phyloP scores from a whole-genome alignment of 2,113 vertebrate species.

The Rhinolophus sinicus region DNA sequence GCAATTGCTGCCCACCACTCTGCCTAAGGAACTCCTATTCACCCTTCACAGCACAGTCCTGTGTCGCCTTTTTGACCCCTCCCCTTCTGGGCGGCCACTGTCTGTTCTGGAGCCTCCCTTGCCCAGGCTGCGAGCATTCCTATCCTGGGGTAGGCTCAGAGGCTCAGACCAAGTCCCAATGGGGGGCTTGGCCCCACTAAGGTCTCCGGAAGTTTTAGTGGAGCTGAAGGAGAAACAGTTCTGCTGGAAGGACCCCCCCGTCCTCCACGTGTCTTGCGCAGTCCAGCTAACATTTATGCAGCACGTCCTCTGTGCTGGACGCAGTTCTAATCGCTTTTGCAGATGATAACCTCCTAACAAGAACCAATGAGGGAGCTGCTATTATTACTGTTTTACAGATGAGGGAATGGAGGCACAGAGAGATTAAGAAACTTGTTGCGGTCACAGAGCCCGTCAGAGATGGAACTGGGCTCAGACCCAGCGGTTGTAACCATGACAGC shows the following conservation, averaged over 20 bases:
- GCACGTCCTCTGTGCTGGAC: neutral
- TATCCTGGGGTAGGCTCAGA: neutral
- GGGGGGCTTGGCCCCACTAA: neutral
- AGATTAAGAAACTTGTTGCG: neutral
- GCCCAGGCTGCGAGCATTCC: neutral
- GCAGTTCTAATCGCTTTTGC: conserved; percentile 26
- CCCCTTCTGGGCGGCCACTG: neutral
- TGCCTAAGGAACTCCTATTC: neutral
- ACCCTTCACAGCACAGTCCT: neutral
- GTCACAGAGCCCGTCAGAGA: neutral
- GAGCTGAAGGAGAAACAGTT: neutral
- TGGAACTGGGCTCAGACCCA: neutral
- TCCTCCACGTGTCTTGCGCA: neutral
- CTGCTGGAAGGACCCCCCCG: neutral
- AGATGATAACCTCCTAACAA: neutral
- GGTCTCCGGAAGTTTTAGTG: neutral
- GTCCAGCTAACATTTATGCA: neutral
- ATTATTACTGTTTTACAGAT: neutral
- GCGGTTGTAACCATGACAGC: neutral
- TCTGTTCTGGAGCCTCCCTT: neutral
- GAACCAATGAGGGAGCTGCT: neutral
- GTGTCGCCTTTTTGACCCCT: neutral
- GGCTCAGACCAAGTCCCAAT: neutral
- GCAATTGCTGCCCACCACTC: neutral
- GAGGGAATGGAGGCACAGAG: neutral